phyloP scores from a whole-genome alignment of 2,113 vertebrate genomes.

The Anhinga rufa region DNA sequence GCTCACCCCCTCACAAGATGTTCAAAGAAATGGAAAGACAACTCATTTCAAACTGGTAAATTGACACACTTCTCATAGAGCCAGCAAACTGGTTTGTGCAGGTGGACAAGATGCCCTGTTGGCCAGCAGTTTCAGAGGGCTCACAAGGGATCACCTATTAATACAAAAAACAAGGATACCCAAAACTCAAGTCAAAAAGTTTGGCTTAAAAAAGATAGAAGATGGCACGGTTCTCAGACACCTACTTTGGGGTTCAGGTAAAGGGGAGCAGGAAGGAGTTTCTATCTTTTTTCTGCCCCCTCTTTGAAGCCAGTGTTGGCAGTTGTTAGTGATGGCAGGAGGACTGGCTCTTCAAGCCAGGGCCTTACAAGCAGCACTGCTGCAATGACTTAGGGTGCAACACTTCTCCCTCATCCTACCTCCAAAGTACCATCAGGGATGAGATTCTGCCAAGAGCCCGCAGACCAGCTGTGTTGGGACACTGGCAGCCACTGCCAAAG shows the following conservation, averaged over 20 bases:
- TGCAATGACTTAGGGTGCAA: not conserved
- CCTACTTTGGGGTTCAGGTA: not conserved
- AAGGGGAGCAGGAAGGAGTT: not conserved
- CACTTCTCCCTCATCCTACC: accelerated
- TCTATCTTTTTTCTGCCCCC: not conserved
- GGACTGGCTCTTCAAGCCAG: not conserved
- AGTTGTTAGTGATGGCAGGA: not conserved
- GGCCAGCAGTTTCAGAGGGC: not conserved
- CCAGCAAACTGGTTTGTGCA: not conserved
- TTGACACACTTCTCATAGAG: constrained; percentile 18
- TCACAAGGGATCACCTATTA: not conserved
- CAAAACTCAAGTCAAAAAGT: not conserved
- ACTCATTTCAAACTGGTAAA: constrained; percentile 45
- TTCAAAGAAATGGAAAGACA: constrained; percentile 65
- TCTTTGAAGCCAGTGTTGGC: not conserved
- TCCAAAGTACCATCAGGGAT: not conserved
- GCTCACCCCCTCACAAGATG: constrained; percentile 58
- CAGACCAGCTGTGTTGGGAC: not conserved
- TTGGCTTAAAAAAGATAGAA: not conserved
- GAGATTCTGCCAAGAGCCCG: not conserved
- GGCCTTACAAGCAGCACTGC: not conserved
- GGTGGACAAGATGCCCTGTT: constrained; percentile 8
- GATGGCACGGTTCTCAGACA: not conserved
- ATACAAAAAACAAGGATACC: not conserved
- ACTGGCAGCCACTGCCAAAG: not conserved